Evolutionary conservation across 1,140 invertebrate species (phyloP), one percentile per base, ranked within the genome.

Genomic region (Solenopsis fugax): DNA sequence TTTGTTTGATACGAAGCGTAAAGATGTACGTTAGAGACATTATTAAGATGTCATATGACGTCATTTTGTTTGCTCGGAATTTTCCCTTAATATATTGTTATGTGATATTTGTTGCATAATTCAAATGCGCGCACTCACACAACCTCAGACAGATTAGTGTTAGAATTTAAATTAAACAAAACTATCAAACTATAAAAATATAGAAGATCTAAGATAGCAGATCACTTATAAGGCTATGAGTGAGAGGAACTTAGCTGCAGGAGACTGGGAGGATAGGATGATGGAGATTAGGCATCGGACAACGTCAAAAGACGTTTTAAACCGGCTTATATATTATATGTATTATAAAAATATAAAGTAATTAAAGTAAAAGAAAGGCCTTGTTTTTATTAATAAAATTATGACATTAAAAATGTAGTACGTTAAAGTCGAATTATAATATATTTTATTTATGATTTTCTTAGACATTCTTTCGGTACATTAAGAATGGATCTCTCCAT

Each of bases 341-440:
- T 65, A 65, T 65, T 2, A 0, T 13, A 13, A 0, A 37, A 34
- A 18, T 18, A 64, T 34, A 2, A 34, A 34, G 9, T 21, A 3
- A 41, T 65, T 65, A 9, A 21, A 65, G 41, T 10, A 10, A 64
- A 64, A n/a, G 7, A 48, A 24, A 69, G 0, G 0, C 10, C 2
- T 69, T n/a, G n/a, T 21, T 41, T 41, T 67, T 21, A 67, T n/a
- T 69, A 69, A 24, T 48, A 69, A 48, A 16, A 69, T 48, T 67
- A 67, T 48, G 1, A 0, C 2, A 67, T 67, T 12, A 5, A 12
- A 65, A 69, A 24, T 69, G 2, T 29, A 29, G 18, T 37, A 21
- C 0, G 13, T 21, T 67, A 13, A 67, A 21, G 0, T 45, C 1
- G 16, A 67, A 10, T 67, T 67, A 24, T 41, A 37, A 12, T 41